A percentile compares a stretch with the other conserved stretches of the same genome.
These are phyloP conservation scores for Myopa testacea DNA, from an alignment of 2,888 invertebrate species.

Conservation along the genomic window DNA sequence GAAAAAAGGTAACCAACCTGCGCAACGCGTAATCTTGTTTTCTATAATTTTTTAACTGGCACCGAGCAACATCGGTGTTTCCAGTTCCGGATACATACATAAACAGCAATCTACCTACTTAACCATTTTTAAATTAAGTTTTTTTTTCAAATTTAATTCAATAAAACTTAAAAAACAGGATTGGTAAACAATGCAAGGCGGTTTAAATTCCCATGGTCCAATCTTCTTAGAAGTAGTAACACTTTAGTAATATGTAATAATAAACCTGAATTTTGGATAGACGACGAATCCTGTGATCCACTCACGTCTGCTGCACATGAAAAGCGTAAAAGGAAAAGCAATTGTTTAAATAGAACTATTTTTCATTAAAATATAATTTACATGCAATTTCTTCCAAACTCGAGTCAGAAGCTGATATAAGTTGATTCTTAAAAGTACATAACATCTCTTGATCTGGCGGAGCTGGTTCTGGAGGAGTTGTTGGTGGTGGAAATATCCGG, in stretches of 20 bases:
- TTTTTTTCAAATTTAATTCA: too few species aligned
- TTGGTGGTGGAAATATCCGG: conserved; percentile 86
- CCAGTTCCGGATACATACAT: too few species aligned
- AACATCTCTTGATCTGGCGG: conserved; percentile 81
- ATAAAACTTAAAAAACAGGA: too few species aligned
- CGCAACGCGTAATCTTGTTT: too few species aligned
- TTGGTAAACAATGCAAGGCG: too few species aligned
- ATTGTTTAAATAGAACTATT: conserved; percentile 50
- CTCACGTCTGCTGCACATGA: conserved; percentile 77
- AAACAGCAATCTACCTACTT: too few species aligned
- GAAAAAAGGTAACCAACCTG: too few species aligned
- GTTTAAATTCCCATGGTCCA: too few species aligned
- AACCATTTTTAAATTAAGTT: too few species aligned
- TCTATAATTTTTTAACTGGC: too few species aligned
- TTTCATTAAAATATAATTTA: conserved; percentile 63
- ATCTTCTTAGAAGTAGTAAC: neutral
- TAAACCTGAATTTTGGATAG: conserved; percentile 84
- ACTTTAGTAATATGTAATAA: neutral
- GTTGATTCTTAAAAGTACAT: conserved; percentile 70
- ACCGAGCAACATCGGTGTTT: too few species aligned
- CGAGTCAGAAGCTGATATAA: conserved; percentile 73
- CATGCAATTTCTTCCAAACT: conserved; percentile 77
- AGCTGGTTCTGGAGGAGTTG: conserved; percentile 86
- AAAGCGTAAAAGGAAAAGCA: conserved; percentile 60
- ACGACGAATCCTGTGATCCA: conserved; percentile 84